phyloP scores from a whole-genome alignment of 1,140 invertebrate genomes.

The Radopholus similis region DNA sequence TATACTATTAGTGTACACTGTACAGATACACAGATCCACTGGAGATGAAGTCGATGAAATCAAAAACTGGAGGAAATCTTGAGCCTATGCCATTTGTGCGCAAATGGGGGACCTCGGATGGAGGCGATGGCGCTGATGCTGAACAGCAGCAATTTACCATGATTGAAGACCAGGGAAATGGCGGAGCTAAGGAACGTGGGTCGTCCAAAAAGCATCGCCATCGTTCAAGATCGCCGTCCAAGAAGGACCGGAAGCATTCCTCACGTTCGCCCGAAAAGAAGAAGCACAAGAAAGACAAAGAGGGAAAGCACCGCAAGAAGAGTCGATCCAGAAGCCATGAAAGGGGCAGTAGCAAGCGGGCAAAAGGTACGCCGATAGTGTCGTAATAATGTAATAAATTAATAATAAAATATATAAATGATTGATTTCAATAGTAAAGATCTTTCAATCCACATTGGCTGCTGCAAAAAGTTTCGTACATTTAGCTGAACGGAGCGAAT shows the following conservation, averaged over 20 bases:
- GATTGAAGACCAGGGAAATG: too few relatives aligned
- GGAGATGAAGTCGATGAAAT: too few relatives aligned
- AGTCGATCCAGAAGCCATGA: conserved; percentile 5
- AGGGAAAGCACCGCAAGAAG: conserved; percentile 11
- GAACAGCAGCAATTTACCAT: conserved; percentile 2
- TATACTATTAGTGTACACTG: too few relatives aligned
- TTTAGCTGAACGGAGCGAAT: not conserved
- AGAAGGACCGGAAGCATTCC: not conserved
- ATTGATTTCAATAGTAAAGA: not conserved
- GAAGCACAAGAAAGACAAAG: conserved; percentile 7
- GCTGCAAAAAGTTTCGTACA: not conserved
- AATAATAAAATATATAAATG: too few relatives aligned
- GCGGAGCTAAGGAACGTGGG: too few relatives aligned
- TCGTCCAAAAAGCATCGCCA: conserved; percentile 9
- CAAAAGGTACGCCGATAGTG: conserved; percentile 1
- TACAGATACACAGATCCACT: too few relatives aligned
- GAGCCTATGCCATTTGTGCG: conserved; percentile 57
- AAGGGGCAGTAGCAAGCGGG: not conserved
- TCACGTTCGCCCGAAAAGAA: conserved; percentile 20
- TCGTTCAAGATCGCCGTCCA: conserved; percentile 11
- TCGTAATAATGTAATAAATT: too few relatives aligned
- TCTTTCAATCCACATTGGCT: not conserved
- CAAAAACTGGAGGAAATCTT: conserved; percentile 47
- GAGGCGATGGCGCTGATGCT: conserved; percentile 21
- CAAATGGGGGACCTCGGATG: conserved; percentile 40